A percentile compares a stretch with the other conserved stretches of the same genome.
phyloP scores from a whole-genome alignment of 2,797 vertebrate species.

The Loris lydekkerianus region DNA sequence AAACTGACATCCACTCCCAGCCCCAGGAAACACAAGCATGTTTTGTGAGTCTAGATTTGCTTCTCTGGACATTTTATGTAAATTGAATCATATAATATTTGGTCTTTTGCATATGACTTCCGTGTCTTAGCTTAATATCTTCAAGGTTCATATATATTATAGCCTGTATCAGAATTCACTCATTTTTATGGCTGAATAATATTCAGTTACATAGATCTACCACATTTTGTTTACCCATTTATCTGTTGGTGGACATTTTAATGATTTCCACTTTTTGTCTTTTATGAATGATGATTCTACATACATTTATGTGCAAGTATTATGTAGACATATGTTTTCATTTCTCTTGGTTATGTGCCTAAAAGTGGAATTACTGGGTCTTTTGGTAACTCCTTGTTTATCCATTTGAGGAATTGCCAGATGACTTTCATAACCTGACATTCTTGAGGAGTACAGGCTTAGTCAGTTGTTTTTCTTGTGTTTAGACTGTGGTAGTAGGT shows the following conservation, averaged over 20 bases:
- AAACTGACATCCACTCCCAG: neutral
- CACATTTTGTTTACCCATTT: neutral
- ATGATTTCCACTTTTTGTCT: neutral
- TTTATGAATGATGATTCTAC: neutral
- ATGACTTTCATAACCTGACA: neutral
- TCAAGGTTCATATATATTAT: neutral
- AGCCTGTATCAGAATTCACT: neutral
- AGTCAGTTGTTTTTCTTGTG: neutral
- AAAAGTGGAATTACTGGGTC: neutral
- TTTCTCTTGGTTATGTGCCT: neutral
- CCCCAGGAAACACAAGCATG: neutral
- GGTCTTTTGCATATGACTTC: neutral
- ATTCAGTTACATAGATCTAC: neutral
- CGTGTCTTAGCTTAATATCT: neutral
- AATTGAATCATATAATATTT: neutral
- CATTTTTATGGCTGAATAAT: neutral
- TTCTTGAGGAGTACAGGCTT: neutral
- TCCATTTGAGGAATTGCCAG: neutral
- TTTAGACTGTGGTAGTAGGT: neutral
- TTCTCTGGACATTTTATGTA: neutral
- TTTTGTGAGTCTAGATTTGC: neutral
- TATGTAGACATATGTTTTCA: neutral
- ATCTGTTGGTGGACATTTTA: neutral
- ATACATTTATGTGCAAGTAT: neutral
- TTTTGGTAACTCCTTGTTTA: neutral